Evolutionary conservation across 1,140 invertebrate genomes (phyloP).

Genomic region (Macrocentrus cingulum): DNA sequence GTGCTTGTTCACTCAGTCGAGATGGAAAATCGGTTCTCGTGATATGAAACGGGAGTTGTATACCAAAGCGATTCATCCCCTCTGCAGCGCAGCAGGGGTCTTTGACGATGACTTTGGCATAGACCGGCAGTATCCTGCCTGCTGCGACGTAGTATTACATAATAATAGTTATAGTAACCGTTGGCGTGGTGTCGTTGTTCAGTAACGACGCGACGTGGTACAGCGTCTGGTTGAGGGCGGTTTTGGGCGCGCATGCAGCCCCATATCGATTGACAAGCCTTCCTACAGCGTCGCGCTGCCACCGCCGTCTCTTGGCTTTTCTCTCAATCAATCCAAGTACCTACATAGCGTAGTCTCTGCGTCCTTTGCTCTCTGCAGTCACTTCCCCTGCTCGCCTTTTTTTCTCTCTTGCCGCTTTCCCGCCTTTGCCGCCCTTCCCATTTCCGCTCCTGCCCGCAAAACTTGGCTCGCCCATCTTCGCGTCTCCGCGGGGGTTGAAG

Average conservation of each 20-base stretch:
- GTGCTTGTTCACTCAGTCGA: neutral
- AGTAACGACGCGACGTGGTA: neutral
- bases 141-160: neutral
- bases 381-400: neutral
- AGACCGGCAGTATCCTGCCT: neutral
- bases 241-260: constrained; percentile 38
- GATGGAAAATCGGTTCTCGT: neutral
- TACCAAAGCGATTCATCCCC: neutral
- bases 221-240: neutral
- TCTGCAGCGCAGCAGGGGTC: neutral
- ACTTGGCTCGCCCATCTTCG: constrained; percentile 13
- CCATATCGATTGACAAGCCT: constrained; percentile 45
- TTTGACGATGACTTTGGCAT: constrained; percentile 3
- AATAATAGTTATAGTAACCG: neutral
- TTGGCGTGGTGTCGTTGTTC: neutral
- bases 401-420: neutral
- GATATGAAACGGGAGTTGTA: neutral
- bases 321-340: constrained; percentile 26
- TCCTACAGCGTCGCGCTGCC: constrained; percentile 21
- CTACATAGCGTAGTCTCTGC: constrained; percentile 22
- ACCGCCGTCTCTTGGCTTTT: constrained; percentile 21
- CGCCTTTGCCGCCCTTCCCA: neutral
- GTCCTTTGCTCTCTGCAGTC: constrained; percentile 2
- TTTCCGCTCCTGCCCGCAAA: neutral
- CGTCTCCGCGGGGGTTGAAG: constrained; percentile 19